Base-by-base conservation (phyloP, 2,113 vertebrate species). In the Epinephelus fuscoguttatus region DNA sequence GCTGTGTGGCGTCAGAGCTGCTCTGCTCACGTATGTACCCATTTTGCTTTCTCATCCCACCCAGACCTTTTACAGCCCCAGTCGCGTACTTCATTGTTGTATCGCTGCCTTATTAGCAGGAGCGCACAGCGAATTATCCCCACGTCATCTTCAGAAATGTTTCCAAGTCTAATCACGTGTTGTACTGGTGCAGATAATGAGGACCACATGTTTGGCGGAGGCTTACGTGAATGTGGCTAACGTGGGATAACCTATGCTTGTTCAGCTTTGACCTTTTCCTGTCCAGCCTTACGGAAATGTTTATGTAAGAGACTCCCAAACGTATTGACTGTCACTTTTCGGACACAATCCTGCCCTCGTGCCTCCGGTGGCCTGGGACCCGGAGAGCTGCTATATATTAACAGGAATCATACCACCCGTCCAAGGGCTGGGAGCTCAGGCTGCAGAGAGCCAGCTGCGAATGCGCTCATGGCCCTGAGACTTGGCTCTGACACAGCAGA, bases 371-470 rank as follows among this genome's bases (percentile, higher is more conserved):
- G 61, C 74, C 13, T 21, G 62, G 23, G 60, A 69, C 60, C 69
- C 69, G 75, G 69, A 47, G 74, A 89, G 60, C 71, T 87, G 67
- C 77, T 82, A 42, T 68, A 79, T 75, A 33, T 85, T 88, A 86
- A 84, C 53, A 72, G 75, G 57, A 90, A 88, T 74, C 23, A 8
- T 82, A 89, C 76, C 80, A 75, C 12, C 69, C 75, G 71, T 89
- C 73, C 78, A 87, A 85, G 82, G 63, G 72, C 64, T 89, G 79
- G 78, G 84, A 90, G 70, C 78, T 33, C 55, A 89, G 75, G 21
- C 85, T 84, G 69, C 82, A 88, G 52, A 78, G 61, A 81, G 70
- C 88, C 94, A 95, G 93, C 93, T 94, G 92, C 91, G 80, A 84
- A 88, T 93, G 82, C 33, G 73, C 70, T 95, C 91, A 91, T 66